Evolutionary conservation across 2,888 invertebrate species (phyloP), one percentile per base, ranked within the genome.

Genomic region (Hyalella azteca): DNA sequence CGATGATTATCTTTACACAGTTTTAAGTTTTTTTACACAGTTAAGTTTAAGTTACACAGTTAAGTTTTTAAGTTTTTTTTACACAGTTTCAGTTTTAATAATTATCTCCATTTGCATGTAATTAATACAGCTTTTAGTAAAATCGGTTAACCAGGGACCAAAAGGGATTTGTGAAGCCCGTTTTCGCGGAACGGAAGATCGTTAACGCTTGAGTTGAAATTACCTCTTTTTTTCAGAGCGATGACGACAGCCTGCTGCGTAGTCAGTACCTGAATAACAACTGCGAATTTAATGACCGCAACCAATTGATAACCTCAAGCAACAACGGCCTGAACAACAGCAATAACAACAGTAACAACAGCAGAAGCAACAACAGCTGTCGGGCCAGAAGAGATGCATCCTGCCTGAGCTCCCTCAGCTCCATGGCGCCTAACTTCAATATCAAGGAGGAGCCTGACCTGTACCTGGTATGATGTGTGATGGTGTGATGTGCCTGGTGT

Each of bases 391-490:
- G 75, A n/a, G 45, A 75, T 32, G 26, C 75, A 5, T 75, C 66
- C 19, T 36, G 66, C 66, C 66, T 66, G 19, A 66, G 66, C 39
- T 66, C 66, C 39, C 66, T 66, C 39, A 66, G 36, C 9, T 66
- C 66, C 4, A 66, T 66, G 66, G 32, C 66, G 1, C 36, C 66
- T 66, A 66, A 66, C 19, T 66, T 66, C 36, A 66, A 66, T 15
- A 75, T 75, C 40, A 75, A 75, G 45, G 45, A 41, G 45, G 75
- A 75, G 26, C 75, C 75, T 36, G 75, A 75, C 45, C 22, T 75
- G 75, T 75, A 45, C 26, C 26, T 75, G 75, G 75, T 75, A n/a
- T 41, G 75, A n/a, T n/a, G n/a, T n/a, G n/a, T n/a, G n/a, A n/a
- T n/a, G n/a, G n/a, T n/a, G n/a, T n/a, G n/a, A n/a, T n/a, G n/a